Conservation (phyloP, 2,113 vertebrate species). For the Marcusenius ussheri region DNA sequence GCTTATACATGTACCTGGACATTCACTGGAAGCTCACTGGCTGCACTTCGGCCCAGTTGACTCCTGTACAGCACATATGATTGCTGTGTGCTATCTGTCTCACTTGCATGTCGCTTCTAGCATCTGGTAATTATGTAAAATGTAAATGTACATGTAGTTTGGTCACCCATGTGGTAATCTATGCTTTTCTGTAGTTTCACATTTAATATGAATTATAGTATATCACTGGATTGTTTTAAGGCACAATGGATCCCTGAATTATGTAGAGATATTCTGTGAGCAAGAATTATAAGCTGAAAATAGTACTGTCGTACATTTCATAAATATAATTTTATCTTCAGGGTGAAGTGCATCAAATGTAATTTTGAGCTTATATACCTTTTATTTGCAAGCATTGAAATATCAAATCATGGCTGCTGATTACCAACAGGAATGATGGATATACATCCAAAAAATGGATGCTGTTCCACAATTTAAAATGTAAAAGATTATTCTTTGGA, state of each 20-base stretch:
- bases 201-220: neutral
- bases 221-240: neutral
- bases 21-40: neutral
- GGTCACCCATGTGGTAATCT: neutral
- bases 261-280: neutral
- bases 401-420: neutral
- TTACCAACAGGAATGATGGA: neutral
- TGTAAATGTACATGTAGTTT: neutral
- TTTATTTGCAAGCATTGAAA: neutral
- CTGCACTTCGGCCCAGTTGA: neutral
- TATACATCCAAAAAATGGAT: neutral
- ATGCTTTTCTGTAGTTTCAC: neutral
- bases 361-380: neutral
- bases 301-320: neutral
- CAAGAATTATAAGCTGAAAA: neutral
- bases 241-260: neutral
- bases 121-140: neutral
- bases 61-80: neutral
- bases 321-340: neutral
- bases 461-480: neutral
- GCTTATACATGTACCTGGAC: neutral
- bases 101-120: neutral
- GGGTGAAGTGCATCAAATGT: neutral
- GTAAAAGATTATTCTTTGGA: conserved; percentile 1
- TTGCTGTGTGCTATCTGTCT: neutral